Conservation (phyloP, 2,888 invertebrate genomes). For the Beris chalybata region DNA sequence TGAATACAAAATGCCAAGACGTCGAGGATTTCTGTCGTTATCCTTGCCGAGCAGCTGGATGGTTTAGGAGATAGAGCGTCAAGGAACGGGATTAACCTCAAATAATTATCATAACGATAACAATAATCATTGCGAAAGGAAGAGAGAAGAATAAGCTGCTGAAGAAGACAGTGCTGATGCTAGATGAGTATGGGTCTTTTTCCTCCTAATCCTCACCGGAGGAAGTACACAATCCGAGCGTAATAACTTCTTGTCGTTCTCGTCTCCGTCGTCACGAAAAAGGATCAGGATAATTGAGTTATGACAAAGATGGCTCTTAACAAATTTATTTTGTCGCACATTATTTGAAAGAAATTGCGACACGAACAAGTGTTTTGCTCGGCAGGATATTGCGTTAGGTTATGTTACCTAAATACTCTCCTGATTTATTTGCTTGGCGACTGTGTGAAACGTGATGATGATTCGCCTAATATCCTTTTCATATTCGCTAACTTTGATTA, state of each 20-base stretch:
- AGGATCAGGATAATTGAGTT: constrained; percentile 37
- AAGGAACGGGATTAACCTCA: background rate
- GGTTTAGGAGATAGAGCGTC: background rate
- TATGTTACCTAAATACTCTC: too few species aligned
- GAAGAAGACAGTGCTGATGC: background rate
- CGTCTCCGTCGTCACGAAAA: constrained; percentile 13
- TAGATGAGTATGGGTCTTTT: background rate
- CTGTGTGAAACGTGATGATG: too few species aligned
- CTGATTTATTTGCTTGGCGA: too few species aligned
- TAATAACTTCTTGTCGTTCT: background rate
- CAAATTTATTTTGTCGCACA: constrained; percentile 33
- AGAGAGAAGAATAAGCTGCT: background rate
- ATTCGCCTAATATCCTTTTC: too few species aligned
- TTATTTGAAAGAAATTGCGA: too few species aligned
- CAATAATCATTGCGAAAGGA: constrained; percentile 6
- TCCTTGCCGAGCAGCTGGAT: background rate
- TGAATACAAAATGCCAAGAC: background rate
- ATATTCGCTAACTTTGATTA: too few species aligned
- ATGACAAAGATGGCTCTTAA: constrained; percentile 37
- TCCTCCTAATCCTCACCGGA: background rate
- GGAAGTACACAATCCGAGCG: too few species aligned
- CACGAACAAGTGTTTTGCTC: too few species aligned
- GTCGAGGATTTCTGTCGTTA: too few species aligned
- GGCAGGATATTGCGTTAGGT: too few species aligned
- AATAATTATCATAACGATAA: constrained; percentile 22